These are phyloP conservation scores for Eidolon helvum DNA, from an alignment of 2,113 vertebrate genomes.

Conservation along the genomic window DNA sequence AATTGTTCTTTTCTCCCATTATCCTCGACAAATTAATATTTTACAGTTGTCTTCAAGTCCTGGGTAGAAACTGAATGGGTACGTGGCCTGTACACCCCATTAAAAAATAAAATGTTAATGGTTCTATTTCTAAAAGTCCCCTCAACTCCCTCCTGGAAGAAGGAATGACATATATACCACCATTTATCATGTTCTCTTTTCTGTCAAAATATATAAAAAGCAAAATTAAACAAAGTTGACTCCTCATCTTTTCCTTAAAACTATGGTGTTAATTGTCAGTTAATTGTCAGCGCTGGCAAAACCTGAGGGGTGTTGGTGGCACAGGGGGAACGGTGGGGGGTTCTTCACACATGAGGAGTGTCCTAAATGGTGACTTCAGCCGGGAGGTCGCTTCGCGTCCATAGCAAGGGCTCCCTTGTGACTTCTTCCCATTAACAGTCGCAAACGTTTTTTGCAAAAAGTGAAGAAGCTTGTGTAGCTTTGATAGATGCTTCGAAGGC, in stretches of 20 bases:
- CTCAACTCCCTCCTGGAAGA: background rate
- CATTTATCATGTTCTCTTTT: background rate
- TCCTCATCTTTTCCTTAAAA: background rate
- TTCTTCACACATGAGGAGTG: background rate
- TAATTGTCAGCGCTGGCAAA: background rate
- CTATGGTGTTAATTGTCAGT: background rate
- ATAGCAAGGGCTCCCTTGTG: background rate
- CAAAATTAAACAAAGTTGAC: background rate
- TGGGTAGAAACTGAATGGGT: background rate
- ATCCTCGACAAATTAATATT: background rate
- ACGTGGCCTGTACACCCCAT: background rate
- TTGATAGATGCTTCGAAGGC: background rate
- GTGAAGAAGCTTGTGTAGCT: background rate
- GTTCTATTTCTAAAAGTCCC: background rate
- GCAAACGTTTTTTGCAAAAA: background rate
- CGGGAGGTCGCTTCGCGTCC: background rate
- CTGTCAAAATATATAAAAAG: background rate
- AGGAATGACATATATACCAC: background rate
- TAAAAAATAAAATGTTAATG: background rate
- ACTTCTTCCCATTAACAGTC: background rate
- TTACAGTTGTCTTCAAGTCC: background rate
- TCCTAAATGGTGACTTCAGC: background rate
- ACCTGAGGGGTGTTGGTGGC: background rate
- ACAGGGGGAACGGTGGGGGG: rapidly evolving
- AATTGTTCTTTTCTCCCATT: background rate